These are phyloP conservation scores for Hyperopisus bebe DNA, from an alignment of 2,113 vertebrate genomes.

Conservation along the genomic window DNA sequence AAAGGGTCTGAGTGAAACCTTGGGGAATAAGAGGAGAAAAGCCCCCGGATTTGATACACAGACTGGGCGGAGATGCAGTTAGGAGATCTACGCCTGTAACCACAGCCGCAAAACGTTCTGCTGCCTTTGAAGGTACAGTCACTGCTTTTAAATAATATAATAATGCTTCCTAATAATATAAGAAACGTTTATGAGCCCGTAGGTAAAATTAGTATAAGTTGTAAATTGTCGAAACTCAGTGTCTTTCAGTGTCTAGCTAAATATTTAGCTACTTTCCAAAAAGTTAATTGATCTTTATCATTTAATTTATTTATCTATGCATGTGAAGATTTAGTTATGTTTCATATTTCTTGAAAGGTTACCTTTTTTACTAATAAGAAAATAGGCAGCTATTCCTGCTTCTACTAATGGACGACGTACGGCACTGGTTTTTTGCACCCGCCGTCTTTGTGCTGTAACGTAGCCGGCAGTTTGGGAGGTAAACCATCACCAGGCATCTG, in stretches of 20 bases:
- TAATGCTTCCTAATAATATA: not conserved
- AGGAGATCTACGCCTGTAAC: not conserved
- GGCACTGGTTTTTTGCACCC: not conserved
- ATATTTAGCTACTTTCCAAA: not conserved
- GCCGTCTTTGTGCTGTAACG: not conserved
- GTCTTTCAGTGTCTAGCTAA: not conserved
- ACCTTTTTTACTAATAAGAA: not conserved
- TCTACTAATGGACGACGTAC: not conserved
- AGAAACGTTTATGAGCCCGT: not conserved
- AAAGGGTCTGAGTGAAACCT: not conserved
- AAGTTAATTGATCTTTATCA: not conserved
- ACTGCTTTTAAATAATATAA: not conserved
- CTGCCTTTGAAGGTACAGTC: not conserved
- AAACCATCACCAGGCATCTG: not conserved
- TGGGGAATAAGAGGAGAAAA: not conserved
- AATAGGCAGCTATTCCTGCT: not conserved
- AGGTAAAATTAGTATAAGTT: not conserved
- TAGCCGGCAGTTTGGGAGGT: not conserved
- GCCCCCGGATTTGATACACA: not conserved
- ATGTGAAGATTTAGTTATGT: not conserved
- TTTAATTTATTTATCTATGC: not conserved
- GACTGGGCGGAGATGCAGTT: not conserved
- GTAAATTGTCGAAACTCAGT: not conserved
- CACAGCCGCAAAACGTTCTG: not conserved
- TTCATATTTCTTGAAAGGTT: not conserved